phyloP scores from a whole-genome alignment of 2,797 vertebrate species.

The Eutrigla gurnardus region DNA sequence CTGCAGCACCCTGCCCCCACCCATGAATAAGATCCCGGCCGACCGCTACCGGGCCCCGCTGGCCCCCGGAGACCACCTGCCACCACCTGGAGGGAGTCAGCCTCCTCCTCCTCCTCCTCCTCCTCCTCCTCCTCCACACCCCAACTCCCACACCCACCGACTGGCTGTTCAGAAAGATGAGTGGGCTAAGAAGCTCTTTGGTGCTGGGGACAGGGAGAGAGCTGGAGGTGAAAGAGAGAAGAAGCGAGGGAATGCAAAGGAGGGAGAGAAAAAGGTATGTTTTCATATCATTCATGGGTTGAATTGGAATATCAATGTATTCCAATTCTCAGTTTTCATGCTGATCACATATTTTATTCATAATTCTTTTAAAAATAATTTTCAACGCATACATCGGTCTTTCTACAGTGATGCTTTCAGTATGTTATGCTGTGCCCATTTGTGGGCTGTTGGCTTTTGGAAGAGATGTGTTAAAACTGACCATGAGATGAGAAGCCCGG shows the following conservation, averaged over 20 bases:
- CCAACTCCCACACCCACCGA: constrained; percentile 75
- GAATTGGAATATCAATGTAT: no score
- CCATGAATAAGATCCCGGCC: constrained; percentile 98
- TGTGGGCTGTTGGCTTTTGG: constrained; percentile 63
- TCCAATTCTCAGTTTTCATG: not conserved
- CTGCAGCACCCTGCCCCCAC: constrained; percentile 96
- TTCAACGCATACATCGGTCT: not conserved
- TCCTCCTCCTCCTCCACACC: constrained; percentile 75
- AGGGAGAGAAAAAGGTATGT: constrained; percentile 89
- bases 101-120: constrained; percentile 78
- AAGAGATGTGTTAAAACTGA: constrained; percentile 79
- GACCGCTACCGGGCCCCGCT: constrained; percentile 93
- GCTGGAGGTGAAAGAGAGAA: constrained; percentile 74
- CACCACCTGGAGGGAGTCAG: constrained; percentile 82
- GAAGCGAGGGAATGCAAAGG: constrained; percentile 84
- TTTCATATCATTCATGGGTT: not conserved
- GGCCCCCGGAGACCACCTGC: constrained; percentile 83
- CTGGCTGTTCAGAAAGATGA: constrained; percentile 89
- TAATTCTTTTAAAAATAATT: not conserved
- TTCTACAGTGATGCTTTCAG: constrained; percentile 20
- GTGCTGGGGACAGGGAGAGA: constrained; percentile 86
- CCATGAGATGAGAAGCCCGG: constrained; percentile 75
- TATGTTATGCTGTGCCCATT: constrained; percentile 22
- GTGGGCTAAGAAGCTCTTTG: constrained; percentile 93
- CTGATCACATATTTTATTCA: not conserved